Evolutionary conservation across 2,888 invertebrate species (phyloP).

Genomic region (Apodemia mormo): DNA sequence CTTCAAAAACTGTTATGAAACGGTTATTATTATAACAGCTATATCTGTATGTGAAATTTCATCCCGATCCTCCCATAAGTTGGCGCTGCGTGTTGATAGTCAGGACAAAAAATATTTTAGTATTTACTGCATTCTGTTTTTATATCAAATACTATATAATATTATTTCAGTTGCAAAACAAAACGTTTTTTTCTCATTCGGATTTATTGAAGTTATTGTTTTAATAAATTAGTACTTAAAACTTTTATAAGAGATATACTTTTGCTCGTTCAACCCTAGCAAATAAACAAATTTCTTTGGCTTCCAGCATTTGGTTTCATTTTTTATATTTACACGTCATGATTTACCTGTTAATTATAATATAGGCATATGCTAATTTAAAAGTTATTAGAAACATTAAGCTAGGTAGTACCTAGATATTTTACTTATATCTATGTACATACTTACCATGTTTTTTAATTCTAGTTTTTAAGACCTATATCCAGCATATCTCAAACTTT

Average conservation of each 20-base stretch:
- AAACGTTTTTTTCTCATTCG: not conserved
- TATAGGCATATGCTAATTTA: not conserved
- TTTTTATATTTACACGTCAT: slow-evolving; percentile 5
- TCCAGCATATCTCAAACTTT: slow-evolving; percentile 23
- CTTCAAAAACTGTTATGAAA: no score
- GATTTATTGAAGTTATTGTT: not conserved
- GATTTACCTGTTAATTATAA: not conserved
- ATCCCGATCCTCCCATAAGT: no score
- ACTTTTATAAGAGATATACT: slow-evolving; percentile 65
- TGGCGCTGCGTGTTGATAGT: no score
- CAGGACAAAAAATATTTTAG: no score
- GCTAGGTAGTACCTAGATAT: not conserved
- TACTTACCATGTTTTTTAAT: not conserved
- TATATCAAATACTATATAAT: not conserved
- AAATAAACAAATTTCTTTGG: slow-evolving; percentile 50
- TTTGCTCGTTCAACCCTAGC: slow-evolving; percentile 75
- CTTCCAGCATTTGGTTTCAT: slow-evolving; percentile 36
- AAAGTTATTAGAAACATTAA: no score
- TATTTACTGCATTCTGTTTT: not conserved
- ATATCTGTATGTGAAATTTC: no score
- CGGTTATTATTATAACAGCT: no score
- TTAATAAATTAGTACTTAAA: no score
- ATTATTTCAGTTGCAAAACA: no score
- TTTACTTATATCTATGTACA: not conserved
- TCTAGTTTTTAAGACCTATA: slow-evolving; percentile 22